phyloP scores from a whole-genome alignment of 2,113 vertebrate genomes.

The Dasypus novemcinctus region DNA sequence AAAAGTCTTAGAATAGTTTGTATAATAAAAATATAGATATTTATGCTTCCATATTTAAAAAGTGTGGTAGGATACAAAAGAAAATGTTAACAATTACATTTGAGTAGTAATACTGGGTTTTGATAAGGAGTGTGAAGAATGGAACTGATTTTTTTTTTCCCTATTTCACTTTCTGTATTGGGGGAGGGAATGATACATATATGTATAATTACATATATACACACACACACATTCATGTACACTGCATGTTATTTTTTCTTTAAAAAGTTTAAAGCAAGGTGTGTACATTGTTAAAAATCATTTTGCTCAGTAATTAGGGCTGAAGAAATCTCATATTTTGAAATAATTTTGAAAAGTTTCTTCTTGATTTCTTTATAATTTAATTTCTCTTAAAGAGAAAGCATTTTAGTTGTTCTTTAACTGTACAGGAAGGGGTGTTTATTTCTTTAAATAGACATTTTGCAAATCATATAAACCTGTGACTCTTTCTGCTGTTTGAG shows the following conservation, averaged over 20 bases:
- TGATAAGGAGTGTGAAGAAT: background rate
- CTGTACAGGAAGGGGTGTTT: too few species aligned
- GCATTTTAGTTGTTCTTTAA: background rate
- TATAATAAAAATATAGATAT: background rate
- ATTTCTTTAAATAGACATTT: too few species aligned
- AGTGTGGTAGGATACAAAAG: background rate
- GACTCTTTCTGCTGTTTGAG: too few species aligned
- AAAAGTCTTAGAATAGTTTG: background rate
- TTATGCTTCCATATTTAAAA: background rate
- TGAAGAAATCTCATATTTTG: background rate
- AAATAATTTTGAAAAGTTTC: background rate
- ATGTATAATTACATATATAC: too few species aligned
- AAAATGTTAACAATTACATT: background rate
- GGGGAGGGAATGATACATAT: too few species aligned
- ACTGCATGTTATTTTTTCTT: background rate
- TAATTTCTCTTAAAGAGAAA: slow-evolving; percentile 6
- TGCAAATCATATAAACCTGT: too few species aligned
- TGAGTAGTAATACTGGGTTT: background rate
- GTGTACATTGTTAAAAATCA: background rate
- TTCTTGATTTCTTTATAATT: background rate
- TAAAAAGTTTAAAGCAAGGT: background rate
- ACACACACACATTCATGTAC: too few species aligned
- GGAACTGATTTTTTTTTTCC: background rate
- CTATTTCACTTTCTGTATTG: background rate
- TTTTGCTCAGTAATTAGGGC: background rate